Base-by-base conservation (phyloP, 2,797 vertebrate genomes). In the Dallia pectoralis region DNA sequence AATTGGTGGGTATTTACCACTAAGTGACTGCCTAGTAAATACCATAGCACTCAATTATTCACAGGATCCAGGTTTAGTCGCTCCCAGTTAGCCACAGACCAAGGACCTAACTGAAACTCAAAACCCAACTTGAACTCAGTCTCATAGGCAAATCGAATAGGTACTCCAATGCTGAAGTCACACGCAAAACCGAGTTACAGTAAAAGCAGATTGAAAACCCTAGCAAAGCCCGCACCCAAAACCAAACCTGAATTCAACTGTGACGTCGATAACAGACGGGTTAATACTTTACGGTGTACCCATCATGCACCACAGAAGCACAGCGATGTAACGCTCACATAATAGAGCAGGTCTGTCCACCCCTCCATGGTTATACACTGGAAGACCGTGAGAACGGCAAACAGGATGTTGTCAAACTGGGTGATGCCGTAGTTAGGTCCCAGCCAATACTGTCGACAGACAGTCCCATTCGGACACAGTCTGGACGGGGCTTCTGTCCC, bases 341-440 rank as follows among this genome's bases (percentile, higher is more conserved):
- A 94, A 90, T 97, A 98, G 79, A 97, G 94, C 84, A 97, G 95
- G 22, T 98, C 95, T 2, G 96, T 98, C 96, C 96, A 98, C 78
- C 96, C 96, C 91, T 98, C 96, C 96, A 98, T 98, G 89, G 96
- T 98, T 91, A 97, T 98, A 84, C 96, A 98, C 88, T 98, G 96
- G 91, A 98, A 98, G 88, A 98, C 96, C 33, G 96, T 98, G 81
- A 98, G 95, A 73, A 98, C 93, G 48, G 96, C 96, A 75, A 98
- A 98, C 83, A 98, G 92, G 92, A 98, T 97, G 93, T 97, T 98
- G 93, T 98, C 96, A 36, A 98, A 98, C 92, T 98, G 96, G 12
- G 96, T 97, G 88, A 98, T 98, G 80, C 96, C 96, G 0, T 97
- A 95, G 87, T 97, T 97, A 61, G 96, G 96, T 32, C 96, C 97